These are phyloP conservation scores for Bombus confusus DNA, from an alignment of 1,140 invertebrate species.

Conservation along the genomic window DNA sequence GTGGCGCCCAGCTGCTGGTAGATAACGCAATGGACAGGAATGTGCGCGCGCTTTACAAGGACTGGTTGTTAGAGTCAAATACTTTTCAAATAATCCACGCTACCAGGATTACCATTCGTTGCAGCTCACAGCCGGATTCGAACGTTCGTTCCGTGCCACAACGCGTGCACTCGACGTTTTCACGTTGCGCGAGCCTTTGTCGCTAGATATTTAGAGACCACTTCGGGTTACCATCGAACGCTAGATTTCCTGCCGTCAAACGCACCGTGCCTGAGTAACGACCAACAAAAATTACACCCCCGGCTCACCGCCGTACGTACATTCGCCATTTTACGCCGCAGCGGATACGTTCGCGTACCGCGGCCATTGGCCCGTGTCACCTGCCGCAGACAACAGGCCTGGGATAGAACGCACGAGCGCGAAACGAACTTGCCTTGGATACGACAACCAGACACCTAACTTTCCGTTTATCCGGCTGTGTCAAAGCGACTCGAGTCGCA, in stretches of 20 bases:
- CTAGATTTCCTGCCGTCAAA: neutral
- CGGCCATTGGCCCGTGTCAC: too few relatives aligned
- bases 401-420: too few relatives aligned
- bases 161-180: neutral
- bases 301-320: neutral
- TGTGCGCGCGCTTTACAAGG: too few relatives aligned
- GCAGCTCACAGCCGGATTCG: neutral
- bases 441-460: neutral
- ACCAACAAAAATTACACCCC: neutral
- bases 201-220: neutral
- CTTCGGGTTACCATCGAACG: neutral
- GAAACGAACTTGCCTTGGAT: neutral
- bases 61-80: too few relatives aligned
- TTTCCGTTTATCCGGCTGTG: slow-evolving; percentile 7
- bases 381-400: too few relatives aligned
- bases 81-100: neutral
- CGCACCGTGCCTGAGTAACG: neutral
- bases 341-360: neutral
- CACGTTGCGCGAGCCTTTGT: neutral
- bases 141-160: neutral
- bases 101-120: neutral
- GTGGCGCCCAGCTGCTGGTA: neutral
- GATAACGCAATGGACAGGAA: neutral
- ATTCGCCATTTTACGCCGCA: neutral
- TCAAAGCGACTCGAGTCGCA: neutral